These are phyloP conservation scores for Pilophorus perplexus DNA, from an alignment of 2,888 invertebrate species.

Conservation along the genomic window DNA sequence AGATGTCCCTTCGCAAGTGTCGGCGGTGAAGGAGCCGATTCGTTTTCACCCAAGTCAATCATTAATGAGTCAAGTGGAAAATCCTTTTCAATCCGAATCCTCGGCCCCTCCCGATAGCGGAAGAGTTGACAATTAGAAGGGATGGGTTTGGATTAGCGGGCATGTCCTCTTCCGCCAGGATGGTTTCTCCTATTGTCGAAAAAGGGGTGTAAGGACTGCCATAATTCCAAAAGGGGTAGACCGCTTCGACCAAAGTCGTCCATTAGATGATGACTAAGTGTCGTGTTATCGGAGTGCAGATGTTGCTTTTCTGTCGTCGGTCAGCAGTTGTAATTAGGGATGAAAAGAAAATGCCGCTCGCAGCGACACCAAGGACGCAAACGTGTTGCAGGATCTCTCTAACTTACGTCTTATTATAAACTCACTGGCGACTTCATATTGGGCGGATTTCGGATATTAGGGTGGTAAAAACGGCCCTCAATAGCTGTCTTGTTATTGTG, in stretches of 20 bases:
- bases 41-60: constrained; percentile 28
- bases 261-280: constrained; percentile 40
- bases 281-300: constrained; percentile 36
- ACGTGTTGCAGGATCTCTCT: too few relatives aligned
- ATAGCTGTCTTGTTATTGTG: too few relatives aligned
- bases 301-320: constrained; percentile 11
- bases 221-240: constrained; percentile 38
- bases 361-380: too few relatives aligned
- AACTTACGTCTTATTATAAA: too few relatives aligned
- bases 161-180: constrained; percentile 26
- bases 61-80: constrained; percentile 35
- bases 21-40: neutral
- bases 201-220: too few relatives aligned
- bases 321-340: neutral
- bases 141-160: constrained; percentile 27
- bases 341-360: neutral
- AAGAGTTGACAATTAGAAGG: constrained; percentile 22
- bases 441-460: too few relatives aligned
- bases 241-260: constrained; percentile 19
- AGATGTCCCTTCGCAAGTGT: constrained; percentile 12
- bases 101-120: neutral
- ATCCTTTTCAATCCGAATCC: constrained; percentile 28
- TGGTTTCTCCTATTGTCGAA: constrained; percentile 29
- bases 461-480: too few relatives aligned
- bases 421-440: too few relatives aligned